A percentile compares a stretch with the other conserved stretches of the same genome.
phyloP scores from a whole-genome alignment of 2,888 invertebrate genomes.

The Drosophila lacicola region DNA sequence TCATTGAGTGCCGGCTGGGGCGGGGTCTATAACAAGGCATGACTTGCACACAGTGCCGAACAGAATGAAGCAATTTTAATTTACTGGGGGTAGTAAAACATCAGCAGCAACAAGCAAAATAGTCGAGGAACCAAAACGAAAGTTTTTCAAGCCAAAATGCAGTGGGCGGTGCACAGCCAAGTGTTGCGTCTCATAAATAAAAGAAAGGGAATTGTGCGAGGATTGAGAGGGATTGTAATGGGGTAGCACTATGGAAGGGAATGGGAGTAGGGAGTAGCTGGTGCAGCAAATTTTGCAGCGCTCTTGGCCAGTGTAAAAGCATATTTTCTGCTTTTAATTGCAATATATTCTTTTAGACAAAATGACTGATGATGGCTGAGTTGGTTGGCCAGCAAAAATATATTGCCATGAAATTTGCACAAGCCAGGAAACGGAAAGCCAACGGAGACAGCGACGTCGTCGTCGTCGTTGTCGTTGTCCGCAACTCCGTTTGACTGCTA shows the following conservation, averaged over 20 bases:
- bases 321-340: conserved; percentile 80
- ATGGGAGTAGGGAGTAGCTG: neutral
- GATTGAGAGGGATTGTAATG: neutral
- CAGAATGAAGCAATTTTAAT: conserved; percentile 75
- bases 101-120: conserved; percentile 67
- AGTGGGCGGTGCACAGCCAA: conserved; percentile 61
- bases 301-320: conserved; percentile 68
- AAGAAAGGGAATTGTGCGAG: conserved; percentile 18
- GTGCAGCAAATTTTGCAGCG: conserved; percentile 42
- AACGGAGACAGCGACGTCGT: conserved; percentile 57
- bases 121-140: conserved; percentile 36
- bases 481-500: conserved; percentile 74
- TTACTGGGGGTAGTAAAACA: conserved; percentile 74
- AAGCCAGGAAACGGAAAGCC: conserved; percentile 75
- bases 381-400: conserved; percentile 68
- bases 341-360: conserved; percentile 81
- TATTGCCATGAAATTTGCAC: conserved; percentile 78
- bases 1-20: conserved; percentile 25
- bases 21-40: conserved; percentile 48
- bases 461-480: conserved; percentile 42
- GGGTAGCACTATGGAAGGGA: no score
- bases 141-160: conserved; percentile 67
- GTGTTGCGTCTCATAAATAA: conserved; percentile 77
- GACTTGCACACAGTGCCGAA: conserved; percentile 59
- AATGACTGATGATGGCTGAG: conserved; percentile 77